These are phyloP conservation scores for Chloroceryle aenea DNA, from an alignment of 2,113 vertebrate genomes.

Conservation along the genomic window DNA sequence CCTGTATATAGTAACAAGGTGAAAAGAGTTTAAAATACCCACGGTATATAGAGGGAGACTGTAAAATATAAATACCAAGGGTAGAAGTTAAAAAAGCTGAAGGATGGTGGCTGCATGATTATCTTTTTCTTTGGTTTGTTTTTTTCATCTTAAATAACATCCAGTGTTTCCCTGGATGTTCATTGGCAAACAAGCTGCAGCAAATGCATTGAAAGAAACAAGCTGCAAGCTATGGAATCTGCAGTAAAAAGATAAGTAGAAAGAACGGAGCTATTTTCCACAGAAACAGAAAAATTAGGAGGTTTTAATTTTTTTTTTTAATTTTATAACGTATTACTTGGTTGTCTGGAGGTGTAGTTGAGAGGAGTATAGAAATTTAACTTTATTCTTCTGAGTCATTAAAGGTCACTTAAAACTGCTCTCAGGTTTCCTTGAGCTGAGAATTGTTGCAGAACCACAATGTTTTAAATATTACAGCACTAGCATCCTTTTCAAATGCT, in stretches of 20 bases:
- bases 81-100: background rate
- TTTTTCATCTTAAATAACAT: background rate
- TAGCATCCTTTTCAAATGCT: background rate
- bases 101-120: background rate
- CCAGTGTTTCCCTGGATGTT: background rate
- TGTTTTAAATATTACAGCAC: background rate
- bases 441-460: background rate
- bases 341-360: background rate
- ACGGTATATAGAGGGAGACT: background rate
- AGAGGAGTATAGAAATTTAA: background rate
- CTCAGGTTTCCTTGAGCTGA: background rate
- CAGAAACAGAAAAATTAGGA: background rate
- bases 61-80: background rate
- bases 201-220: background rate
- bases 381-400: background rate
- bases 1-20: background rate
- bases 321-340: background rate
- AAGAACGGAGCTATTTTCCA: background rate
- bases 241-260: background rate
- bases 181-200: background rate
- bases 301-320: background rate
- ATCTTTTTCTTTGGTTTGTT: background rate
- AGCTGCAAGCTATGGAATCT: background rate
- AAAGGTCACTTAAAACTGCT: background rate
- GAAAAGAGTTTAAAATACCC: background rate